Conservation (phyloP, 2,797 vertebrate genomes). For the Pelodytes ibericus region DNA sequence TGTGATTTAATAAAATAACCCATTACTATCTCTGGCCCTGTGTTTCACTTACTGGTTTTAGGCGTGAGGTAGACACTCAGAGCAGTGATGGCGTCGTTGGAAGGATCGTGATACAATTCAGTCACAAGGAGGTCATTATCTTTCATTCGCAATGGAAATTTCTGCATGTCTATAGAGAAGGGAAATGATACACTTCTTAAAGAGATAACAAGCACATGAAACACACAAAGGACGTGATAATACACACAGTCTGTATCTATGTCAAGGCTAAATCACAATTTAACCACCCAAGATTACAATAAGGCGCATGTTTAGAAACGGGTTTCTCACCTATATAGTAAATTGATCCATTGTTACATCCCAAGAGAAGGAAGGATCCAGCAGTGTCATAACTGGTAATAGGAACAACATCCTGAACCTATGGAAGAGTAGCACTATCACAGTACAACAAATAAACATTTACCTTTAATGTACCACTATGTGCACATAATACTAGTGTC, state of each 20-base stretch:
- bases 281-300: too few relatives aligned
- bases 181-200: constrained; percentile 4
- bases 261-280: too few relatives aligned
- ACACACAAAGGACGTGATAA: too few relatives aligned
- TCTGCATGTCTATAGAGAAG: constrained; percentile 88
- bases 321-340: constrained; percentile 98
- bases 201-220: too few relatives aligned
- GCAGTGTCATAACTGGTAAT: constrained; percentile 97
- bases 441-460: too few relatives aligned
- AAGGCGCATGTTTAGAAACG: too few relatives aligned
- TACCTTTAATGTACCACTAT: too few relatives aligned
- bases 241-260: too few relatives aligned
- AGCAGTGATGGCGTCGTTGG: constrained; percentile 94
- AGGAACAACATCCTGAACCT: constrained; percentile 98
- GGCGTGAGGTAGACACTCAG: constrained; percentile 97
- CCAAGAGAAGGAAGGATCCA: constrained; percentile 91
- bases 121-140: constrained; percentile 96
- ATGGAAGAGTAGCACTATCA: too few relatives aligned
- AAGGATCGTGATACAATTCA: constrained; percentile 94
- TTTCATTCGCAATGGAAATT: constrained; percentile 96
- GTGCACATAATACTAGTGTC: too few relatives aligned
- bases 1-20: too few relatives aligned
- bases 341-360: constrained; percentile 96
- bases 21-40: too few relatives aligned
- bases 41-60: constrained; percentile 88